These are phyloP conservation scores for Cephalopholis sonnerati DNA, from an alignment of 2,113 vertebrate genomes.

Conservation along the genomic window DNA sequence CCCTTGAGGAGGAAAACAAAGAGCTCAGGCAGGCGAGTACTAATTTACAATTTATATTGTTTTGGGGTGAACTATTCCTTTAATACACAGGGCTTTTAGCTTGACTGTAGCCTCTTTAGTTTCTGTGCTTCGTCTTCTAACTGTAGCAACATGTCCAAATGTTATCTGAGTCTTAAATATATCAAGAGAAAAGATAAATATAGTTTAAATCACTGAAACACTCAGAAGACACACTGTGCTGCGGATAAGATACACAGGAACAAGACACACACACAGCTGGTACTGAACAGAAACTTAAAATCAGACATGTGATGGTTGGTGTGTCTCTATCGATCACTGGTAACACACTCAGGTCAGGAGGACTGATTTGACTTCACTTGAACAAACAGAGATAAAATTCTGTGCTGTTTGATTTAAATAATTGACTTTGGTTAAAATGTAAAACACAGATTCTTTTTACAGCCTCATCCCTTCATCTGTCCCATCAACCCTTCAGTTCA, in stretches of 20 bases:
- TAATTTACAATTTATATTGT: too few species aligned
- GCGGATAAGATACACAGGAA: neutral
- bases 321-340: slow-evolving; percentile 24
- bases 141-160: neutral
- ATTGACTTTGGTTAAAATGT: neutral
- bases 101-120: too few species aligned
- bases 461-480: neutral
- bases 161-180: neutral
- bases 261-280: neutral
- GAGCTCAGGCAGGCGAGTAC: too few species aligned
- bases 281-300: too few species aligned
- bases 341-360: neutral
- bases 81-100: too few species aligned
- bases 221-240: neutral
- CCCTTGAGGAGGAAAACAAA: too few species aligned
- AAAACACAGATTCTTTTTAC: neutral
- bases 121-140: neutral
- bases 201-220: neutral
- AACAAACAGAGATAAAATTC: neutral
- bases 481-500: neutral
- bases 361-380: slow-evolving; percentile 5
- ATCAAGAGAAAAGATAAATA: neutral
- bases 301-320: too few species aligned
- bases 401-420: neutral
- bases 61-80: too few species aligned